Base-by-base conservation (phyloP, 23 tunicate species). In the Trididemnum nubilum region DNA sequence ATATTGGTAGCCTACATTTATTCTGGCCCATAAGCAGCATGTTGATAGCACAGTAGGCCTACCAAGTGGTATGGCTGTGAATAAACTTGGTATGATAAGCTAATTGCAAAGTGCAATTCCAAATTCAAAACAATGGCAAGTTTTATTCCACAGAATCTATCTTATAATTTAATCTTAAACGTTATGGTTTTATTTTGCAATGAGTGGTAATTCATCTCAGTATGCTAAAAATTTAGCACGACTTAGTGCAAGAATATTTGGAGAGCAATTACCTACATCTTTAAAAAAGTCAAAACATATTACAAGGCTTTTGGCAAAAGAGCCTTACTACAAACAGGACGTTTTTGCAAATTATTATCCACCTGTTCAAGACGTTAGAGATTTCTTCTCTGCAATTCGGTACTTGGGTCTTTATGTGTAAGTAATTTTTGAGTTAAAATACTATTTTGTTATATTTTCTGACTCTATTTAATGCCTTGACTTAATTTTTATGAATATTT, bases 181-280 rank as follows among this genome's bases (percentile, higher is more conserved):
- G n/a, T n/a, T n/a, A n/a, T n/a, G n/a, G n/a, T n/a, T n/a, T n/a
- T n/a, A n/a, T n/a, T n/a, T 80, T 38, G 59, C 32, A n/a, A 80
- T 80, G 84, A 51, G 38, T 64, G 37, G 79, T 29, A 71, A 40
- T 51, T 31, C 84, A 33, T 82, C 86, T 2, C 35, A 82, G 28
- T 82, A 82, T 71, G 86, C 86, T 82, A 64, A 65, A 7, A 40
- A 70, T 44, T 26, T 82, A 28, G 86, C 86, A 58, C 78, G 65
- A 32, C 37, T 82, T 7, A 82, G 86, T 82, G 78, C 78, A 2
- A 40, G 79, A 39, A 82, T 82, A 12, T 82, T 82, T 82, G 65
- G 65, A 22, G 86, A 82, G 71, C 66, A 21, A 2, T 2, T 33
- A 24, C 86, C 86, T 25, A 24, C 64, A 24, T 4, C 66, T 15